phyloP scores from a whole-genome alignment of 2,113 vertebrate genomes.

The Amazona guildingii region DNA sequence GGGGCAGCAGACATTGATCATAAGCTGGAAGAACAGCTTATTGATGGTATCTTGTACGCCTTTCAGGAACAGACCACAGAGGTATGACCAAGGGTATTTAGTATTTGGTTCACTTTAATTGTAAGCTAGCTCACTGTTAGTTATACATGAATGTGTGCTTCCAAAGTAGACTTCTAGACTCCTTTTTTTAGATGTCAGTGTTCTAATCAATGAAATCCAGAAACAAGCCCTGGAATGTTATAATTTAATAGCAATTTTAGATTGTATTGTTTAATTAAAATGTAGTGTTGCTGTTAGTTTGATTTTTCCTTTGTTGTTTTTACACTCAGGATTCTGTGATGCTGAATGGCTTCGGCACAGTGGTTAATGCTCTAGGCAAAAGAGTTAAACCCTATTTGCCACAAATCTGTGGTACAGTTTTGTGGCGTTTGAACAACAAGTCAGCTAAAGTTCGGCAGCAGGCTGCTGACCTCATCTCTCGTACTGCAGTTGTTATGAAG shows the following conservation, averaged over 20 bases:
- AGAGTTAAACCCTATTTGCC: slow-evolving; percentile 97
- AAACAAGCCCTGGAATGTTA: neutral
- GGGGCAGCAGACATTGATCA: slow-evolving; percentile 98
- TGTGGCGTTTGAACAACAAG: slow-evolving; percentile 99
- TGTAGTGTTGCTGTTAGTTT: neutral
- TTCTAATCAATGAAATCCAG: neutral
- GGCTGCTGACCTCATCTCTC: slow-evolving; percentile 97
- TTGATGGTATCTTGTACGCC: slow-evolving; percentile 96
- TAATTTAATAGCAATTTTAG: neutral
- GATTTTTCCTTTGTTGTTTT: neutral
- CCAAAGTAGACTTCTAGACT: neutral
- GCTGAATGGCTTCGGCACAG: slow-evolving; percentile 97
- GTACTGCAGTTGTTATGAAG: slow-evolving; percentile 98
- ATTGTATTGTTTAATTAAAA: neutral
- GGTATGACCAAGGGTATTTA: slow-evolving; percentile 66
- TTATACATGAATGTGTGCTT: neutral
- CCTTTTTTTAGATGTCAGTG: neutral
- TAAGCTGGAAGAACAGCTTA: slow-evolving; percentile 97
- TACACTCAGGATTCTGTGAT: slow-evolving; percentile 92
- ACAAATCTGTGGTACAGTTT: slow-evolving; percentile 97
- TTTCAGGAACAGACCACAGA: slow-evolving; percentile 99
- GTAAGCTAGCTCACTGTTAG: neutral
- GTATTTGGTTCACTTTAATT: neutral
- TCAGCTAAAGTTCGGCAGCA: slow-evolving; percentile 98
- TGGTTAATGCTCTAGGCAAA: slow-evolving; percentile 97